Base-by-base conservation (phyloP, 1,140 invertebrate species). In the Campoletis sonorensis region DNA sequence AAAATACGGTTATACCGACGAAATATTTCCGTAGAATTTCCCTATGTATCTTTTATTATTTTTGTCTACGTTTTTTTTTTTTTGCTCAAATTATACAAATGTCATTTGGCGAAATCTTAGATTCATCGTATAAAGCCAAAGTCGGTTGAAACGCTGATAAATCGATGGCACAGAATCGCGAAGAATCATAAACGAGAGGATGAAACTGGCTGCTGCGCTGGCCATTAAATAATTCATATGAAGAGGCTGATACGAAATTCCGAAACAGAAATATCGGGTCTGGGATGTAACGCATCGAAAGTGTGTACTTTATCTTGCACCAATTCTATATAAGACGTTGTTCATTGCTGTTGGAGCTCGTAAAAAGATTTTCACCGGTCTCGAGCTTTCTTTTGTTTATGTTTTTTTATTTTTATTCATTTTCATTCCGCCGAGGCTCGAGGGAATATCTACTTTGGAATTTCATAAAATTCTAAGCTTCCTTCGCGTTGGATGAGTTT, bases 221-320 rank as follows among this genome's bases (percentile, higher is more conserved):
- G 33, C 3, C 58, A 78, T 67, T 78, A 78, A 78, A 78, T 78
- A 78, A 78, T 78, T 78, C 75, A 78, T 68, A 68, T 78, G 10
- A 40, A 64, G 75, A 1, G 58, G 54, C 64, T 67, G 30, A 33
- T 78, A 78, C 30, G 75, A 67, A 78, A 78, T 78, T 40, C 54
- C 54, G 54, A 78, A 78, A 58, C 51, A 21, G 23, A 30, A 26
- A 18, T 58, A 78, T 78, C 58, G 45, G 11, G n/a, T 64, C 75
- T 33, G 61, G 27, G 30, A 40, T 58, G 75, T 58, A 78, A 78
- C 64, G 75, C 75, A 78, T 78, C 75, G 58, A 78, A 64, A 78
- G 54, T 64, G 75, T 78, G 40, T 67, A 64, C 58, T 64, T 27
- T 64, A 68, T 68, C 64, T 40, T 8, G 18, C 26, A 16, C 16